A percentile compares a stretch with the other conserved stretches of the same genome.
phyloP scores from a whole-genome alignment of 2,888 invertebrate genomes.

The Dasypogon diadema region DNA sequence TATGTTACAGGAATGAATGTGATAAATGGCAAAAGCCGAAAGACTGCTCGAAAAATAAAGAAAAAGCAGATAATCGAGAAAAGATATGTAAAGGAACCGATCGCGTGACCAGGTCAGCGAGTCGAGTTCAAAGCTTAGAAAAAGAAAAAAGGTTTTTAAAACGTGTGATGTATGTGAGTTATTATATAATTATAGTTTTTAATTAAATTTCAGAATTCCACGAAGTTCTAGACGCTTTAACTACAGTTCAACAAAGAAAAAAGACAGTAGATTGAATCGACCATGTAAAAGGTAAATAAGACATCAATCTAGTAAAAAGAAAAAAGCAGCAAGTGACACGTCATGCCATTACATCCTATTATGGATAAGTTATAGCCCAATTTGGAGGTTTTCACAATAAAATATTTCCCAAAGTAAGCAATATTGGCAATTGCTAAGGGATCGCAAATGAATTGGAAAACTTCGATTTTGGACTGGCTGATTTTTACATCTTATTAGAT shows the following conservation, averaged over 20 bases:
- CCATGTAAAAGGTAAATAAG: slow-evolving; percentile 4
- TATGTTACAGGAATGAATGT: not conserved
- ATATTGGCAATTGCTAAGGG: not conserved
- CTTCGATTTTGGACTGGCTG: not conserved
- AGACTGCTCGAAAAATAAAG: not conserved
- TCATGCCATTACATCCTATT: slow-evolving; percentile 16
- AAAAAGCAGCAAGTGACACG: slow-evolving; percentile 17
- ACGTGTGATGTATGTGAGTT: no score
- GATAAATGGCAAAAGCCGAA: not conserved
- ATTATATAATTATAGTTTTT: not conserved
- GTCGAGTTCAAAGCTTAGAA: slow-evolving; percentile 13
- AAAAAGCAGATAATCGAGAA: not conserved
- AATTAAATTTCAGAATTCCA: not conserved
- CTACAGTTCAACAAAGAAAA: slow-evolving; percentile 6
- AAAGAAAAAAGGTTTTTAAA: slow-evolving; percentile 9
- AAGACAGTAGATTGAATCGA: not conserved
- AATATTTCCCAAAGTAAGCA: no score
- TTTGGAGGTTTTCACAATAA: no score
- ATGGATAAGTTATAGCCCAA: not conserved
- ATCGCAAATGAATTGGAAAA: not conserved
- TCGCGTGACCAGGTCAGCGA: slow-evolving; percentile 7
- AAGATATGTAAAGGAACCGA: not conserved
- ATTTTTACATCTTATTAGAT: not conserved
- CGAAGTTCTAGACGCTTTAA: not conserved
- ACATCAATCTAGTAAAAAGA: not conserved